Conservation (phyloP, 2,888 invertebrate species). For the Eupithecia centaureata region DNA sequence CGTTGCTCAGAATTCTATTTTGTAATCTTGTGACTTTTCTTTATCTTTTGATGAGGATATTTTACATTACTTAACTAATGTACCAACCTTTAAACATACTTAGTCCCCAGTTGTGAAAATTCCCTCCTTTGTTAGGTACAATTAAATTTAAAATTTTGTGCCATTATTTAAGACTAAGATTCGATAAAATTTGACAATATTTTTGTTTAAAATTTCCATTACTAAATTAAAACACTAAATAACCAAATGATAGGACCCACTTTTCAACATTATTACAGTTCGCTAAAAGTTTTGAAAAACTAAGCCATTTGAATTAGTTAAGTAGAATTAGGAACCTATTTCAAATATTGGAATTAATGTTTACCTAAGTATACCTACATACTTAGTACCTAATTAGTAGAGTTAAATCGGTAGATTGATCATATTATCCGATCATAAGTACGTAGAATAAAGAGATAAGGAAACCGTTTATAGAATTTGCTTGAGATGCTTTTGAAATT, state of each 20-base stretch:
- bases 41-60: conserved; percentile 55
- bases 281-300: conserved; percentile 16
- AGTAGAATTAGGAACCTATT: conserved; percentile 65
- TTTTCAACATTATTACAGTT: neutral
- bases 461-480: conserved; percentile 38
- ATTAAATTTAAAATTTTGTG: conserved; percentile 73
- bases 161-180: conserved; percentile 79
- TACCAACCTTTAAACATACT: conserved; percentile 55
- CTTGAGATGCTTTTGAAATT: conserved; percentile 58
- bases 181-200: conserved; percentile 78
- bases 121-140: conserved; percentile 79
- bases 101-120: conserved; percentile 76
- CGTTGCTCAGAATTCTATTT: conserved; percentile 72
- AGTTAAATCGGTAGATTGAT: conserved; percentile 61
- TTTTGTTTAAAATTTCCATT: conserved; percentile 8
- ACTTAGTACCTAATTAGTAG: conserved; percentile 9
- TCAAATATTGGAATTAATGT: conserved; percentile 53
- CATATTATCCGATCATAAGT: conserved; percentile 56
- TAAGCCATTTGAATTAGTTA: conserved; percentile 73
- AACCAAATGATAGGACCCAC: neutral
- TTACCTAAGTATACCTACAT: conserved; percentile 5
- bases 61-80: conserved; percentile 40
- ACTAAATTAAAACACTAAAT: neutral
- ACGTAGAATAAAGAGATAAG: conserved; percentile 56
- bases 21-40: conserved; percentile 57